Evolutionary conservation across 2,888 invertebrate genomes (phyloP), one percentile per base, ranked within the genome.

Genomic region (Eristalis intricaria): DNA sequence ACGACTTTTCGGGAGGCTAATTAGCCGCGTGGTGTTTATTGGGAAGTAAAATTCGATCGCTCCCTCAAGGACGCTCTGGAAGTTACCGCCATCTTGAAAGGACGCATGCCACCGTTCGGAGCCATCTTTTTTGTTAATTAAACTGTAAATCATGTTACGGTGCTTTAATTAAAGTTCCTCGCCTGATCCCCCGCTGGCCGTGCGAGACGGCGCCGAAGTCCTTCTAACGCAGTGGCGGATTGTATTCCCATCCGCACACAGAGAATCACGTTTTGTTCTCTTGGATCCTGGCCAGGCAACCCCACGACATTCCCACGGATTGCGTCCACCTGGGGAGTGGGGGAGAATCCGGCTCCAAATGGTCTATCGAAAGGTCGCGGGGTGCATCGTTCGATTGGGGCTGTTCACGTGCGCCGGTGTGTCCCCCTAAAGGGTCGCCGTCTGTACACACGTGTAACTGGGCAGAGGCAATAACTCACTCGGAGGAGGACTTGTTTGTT

Each of bases 1-100:
- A 76, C 50, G 60, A 74, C 56, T 35, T 66, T 61, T 35, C 23
- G 13, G 50, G 10, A 32, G 70, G 76, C 60, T 76, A 74, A 82
- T 76, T 82, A 82, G 22, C 32, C 76, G 19, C 29, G 64, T 19
- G 73, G 23, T 23, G 43, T 64, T 32, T 56, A 56, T 74, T 74
- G 50, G 26, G 26, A 8, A 66, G 26, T 60, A 23, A 71, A 40
- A 29, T 71, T 71, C 71, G 71, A 61, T 40, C 13, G 19, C 50
- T 13, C 11, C n/a, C 13, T 35, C 11, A 13, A 65, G 65, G 38
- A 7, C n/a, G 23, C 8, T 50, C n/a, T 0, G 2, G 11, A 32
- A 50, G 26, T 50, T 29, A 7, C 26, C 15, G 60, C 60, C 23
- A 26, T 58, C 38, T 38, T 38, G 38, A 23, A 23, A 23, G 26